phyloP scores from a whole-genome alignment of 2,888 invertebrate species.

The Watsonalla binaria region DNA sequence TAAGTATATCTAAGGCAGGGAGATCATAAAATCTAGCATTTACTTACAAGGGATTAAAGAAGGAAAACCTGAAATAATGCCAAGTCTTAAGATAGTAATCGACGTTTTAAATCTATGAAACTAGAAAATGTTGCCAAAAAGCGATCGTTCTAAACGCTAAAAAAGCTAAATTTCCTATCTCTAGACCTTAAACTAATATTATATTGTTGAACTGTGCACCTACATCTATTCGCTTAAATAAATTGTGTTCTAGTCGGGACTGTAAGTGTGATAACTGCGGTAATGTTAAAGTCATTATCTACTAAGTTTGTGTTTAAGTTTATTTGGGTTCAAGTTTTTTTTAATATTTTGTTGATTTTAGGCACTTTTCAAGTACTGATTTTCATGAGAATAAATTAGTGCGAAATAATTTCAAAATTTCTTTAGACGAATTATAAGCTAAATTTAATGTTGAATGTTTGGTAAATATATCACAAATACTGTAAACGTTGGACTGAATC shows the following conservation, averaged over 20 bases:
- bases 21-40: conserved; percentile 62
- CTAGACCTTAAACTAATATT: conserved; percentile 38
- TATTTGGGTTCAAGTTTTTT: conserved; percentile 27
- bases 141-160: conserved; percentile 62
- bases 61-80: conserved; percentile 40
- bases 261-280: conserved; percentile 37
- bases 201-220: conserved; percentile 60
- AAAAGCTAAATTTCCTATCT: conserved; percentile 60
- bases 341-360: conserved; percentile 36
- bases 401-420: conserved; percentile 49
- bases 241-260: conserved; percentile 44
- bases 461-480: conserved; percentile 70
- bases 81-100: conserved; percentile 48
- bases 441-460: conserved; percentile 51
- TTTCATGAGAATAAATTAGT: conserved; percentile 41
- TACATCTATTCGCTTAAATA: conserved; percentile 40
- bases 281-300: conserved; percentile 33
- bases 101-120: conserved; percentile 49
- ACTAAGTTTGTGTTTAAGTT: conserved; percentile 30
- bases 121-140: conserved; percentile 68
- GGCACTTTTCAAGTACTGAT: conserved; percentile 68
- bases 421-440: conserved; percentile 51
- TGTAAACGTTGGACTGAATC: conserved; percentile 69
- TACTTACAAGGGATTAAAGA: conserved; percentile 51
- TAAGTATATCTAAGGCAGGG: conserved; percentile 54